phyloP scores from a whole-genome alignment of 92 coral and sea anemone genomes.

The Plumapathes pennacea region DNA sequence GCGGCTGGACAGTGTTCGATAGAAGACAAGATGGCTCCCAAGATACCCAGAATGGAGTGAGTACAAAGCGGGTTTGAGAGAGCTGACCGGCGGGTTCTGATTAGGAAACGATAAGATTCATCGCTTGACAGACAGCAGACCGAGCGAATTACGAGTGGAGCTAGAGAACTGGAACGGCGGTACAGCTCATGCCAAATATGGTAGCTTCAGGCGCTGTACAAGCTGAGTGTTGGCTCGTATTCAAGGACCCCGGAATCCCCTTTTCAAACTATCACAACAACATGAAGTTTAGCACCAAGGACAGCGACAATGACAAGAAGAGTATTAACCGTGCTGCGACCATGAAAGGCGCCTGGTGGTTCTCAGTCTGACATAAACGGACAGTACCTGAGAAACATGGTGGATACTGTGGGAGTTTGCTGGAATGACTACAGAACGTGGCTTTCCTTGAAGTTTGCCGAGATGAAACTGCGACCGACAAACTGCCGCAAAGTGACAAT shows the following conservation, averaged over 20 bases:
- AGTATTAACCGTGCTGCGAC: background rate
- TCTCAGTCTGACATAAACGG: constrained; percentile 19
- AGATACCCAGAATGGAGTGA: too few species aligned
- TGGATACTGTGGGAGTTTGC: background rate
- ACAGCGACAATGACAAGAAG: constrained; percentile 2
- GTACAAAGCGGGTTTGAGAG: too few species aligned
- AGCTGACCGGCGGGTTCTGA: too few species aligned
- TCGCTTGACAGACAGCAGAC: too few species aligned
- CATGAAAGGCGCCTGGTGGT: constrained; percentile 34
- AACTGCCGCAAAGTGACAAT: too few species aligned
- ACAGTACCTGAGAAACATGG: background rate
- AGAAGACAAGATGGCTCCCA: too few species aligned
- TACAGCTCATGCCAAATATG: too few species aligned
- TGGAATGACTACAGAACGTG: background rate
- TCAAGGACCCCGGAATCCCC: constrained; percentile 2
- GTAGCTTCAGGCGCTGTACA: too few species aligned
- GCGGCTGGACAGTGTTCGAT: too few species aligned
- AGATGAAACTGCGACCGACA: constrained; percentile 10
- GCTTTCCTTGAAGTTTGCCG: background rate
- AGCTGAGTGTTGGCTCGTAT: background rate
- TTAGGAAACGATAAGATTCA: too few species aligned
- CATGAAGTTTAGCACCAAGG: constrained; percentile 4
- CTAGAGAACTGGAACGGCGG: too few species aligned
- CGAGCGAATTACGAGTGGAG: too few species aligned
- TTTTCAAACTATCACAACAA: constrained; percentile 3